A percentile compares a stretch with the other conserved stretches of the same genome.
Evolutionary conservation across 2,113 vertebrate species (phyloP).

Genomic region (Ciconia boyciana): DNA sequence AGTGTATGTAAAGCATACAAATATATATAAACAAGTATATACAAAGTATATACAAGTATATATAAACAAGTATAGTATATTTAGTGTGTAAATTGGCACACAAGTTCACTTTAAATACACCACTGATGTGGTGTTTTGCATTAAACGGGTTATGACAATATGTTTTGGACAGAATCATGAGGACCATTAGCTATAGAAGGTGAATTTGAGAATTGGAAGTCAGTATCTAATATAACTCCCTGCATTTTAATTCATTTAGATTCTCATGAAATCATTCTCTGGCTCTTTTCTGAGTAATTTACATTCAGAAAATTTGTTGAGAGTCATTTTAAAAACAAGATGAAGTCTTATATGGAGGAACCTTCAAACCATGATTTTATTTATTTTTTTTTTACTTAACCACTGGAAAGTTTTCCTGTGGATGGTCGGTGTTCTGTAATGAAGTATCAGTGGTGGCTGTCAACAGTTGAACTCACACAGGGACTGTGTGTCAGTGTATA

Average conservation of each 20-base stretch:
- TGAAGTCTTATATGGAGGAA: not conserved
- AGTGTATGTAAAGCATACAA: not conserved
- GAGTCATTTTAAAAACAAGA: not conserved
- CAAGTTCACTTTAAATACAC: not conserved
- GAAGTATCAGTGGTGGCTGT: not conserved
- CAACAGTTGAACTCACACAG: not conserved
- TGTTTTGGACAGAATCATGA: not conserved
- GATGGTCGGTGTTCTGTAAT: not conserved
- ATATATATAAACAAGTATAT: no score
- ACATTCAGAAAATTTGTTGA: not conserved
- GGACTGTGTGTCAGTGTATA: constrained; percentile 40
- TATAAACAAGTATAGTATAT: no score
- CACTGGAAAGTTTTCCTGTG: not conserved
- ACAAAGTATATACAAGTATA: no score
- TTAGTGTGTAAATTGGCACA: constrained; percentile 59
- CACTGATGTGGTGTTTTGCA: not conserved
- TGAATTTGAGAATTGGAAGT: not conserved
- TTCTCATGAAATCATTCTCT: not conserved
- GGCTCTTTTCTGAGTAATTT: not conserved
- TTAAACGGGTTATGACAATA: not conserved
- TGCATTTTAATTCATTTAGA: not conserved
- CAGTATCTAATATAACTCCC: not conserved
- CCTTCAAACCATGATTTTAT: not conserved
- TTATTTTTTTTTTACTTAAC: not conserved
- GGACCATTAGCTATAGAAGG: not conserved